Evolutionary conservation across 2,797 vertebrate genomes (phyloP).

Genomic region (Neosalanx taihuensis): DNA sequence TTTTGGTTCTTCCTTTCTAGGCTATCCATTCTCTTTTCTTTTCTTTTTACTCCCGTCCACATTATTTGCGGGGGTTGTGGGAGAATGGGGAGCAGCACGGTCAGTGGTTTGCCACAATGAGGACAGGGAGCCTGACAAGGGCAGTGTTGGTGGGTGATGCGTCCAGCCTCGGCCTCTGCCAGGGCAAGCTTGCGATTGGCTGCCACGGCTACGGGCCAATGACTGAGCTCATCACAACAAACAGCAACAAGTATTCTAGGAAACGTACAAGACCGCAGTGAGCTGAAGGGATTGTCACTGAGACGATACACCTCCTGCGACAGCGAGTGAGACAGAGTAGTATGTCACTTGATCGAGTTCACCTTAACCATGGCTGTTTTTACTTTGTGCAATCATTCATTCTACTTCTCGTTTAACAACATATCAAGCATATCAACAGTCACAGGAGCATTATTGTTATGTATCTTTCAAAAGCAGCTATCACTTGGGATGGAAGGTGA

Average conservation of each 20-base stretch:
- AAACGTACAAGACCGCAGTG: constrained; percentile 70
- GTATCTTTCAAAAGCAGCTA: too few relatives aligned
- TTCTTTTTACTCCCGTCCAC: constrained; percentile 45
- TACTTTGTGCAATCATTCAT: neutral
- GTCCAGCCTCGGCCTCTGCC: constrained; percentile 72
- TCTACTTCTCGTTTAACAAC: too few relatives aligned
- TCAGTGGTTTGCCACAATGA: constrained; percentile 79
- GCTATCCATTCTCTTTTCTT: constrained; percentile 71
- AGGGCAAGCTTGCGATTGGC: constrained; percentile 74
- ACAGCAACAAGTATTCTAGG: constrained; percentile 63
- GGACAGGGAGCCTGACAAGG: constrained; percentile 68
- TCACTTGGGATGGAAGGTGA: too few relatives aligned
- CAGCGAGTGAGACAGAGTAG: constrained; percentile 25
- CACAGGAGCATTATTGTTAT: too few relatives aligned
- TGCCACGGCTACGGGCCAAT: constrained; percentile 66
- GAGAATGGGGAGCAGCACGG: constrained; percentile 70
- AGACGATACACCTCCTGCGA: constrained; percentile 66
- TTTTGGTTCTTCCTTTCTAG: constrained; percentile 67
- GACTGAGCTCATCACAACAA: constrained; percentile 67
- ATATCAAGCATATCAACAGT: too few relatives aligned
- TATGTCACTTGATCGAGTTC: constrained; percentile 3
- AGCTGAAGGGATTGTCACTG: constrained; percentile 73
- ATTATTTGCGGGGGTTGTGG: constrained; percentile 75
- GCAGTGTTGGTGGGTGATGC: constrained; percentile 61
- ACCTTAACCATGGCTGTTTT: neutral